phyloP scores from a whole-genome alignment of 2,888 invertebrate genomes.

The Lasioglossum malachurum region DNA sequence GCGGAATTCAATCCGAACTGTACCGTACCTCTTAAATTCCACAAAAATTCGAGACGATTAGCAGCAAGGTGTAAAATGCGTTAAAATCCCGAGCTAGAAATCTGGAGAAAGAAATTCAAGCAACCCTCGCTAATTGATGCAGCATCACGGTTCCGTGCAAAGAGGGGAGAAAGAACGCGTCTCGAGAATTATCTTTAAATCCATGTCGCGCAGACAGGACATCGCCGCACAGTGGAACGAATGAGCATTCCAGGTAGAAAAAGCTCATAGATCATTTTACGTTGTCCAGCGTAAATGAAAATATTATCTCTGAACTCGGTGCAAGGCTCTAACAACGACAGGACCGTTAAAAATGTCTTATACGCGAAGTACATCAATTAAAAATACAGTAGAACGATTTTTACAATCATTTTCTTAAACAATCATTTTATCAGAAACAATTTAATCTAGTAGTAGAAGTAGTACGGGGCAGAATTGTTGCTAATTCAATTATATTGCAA shows the following conservation, averaged over 20 bases:
- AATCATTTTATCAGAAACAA: too few species aligned
- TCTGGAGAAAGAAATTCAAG: background rate
- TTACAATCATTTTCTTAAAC: background rate
- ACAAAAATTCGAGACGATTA: background rate
- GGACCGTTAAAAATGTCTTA: background rate
- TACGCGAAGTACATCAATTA: background rate
- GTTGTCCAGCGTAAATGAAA: background rate
- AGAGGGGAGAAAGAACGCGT: background rate
- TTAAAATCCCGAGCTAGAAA: background rate
- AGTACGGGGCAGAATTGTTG: too few species aligned
- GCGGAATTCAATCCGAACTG: background rate
- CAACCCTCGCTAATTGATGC: conserved; percentile 19
- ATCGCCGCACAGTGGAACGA: background rate
- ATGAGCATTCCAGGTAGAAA: background rate
- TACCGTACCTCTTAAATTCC: background rate
- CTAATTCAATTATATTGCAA: too few species aligned
- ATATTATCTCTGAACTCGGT: background rate
- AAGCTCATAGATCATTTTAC: background rate
- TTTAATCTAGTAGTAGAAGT: too few species aligned
- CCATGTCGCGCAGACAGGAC: background rate
- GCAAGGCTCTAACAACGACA: background rate
- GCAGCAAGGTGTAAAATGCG: too few species aligned
- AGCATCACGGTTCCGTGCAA: background rate
- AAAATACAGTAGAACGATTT: background rate
- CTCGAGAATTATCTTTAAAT: conserved; percentile 10